phyloP scores from a whole-genome alignment of 2,797 vertebrate genomes.

The Gallirallus australis region DNA sequence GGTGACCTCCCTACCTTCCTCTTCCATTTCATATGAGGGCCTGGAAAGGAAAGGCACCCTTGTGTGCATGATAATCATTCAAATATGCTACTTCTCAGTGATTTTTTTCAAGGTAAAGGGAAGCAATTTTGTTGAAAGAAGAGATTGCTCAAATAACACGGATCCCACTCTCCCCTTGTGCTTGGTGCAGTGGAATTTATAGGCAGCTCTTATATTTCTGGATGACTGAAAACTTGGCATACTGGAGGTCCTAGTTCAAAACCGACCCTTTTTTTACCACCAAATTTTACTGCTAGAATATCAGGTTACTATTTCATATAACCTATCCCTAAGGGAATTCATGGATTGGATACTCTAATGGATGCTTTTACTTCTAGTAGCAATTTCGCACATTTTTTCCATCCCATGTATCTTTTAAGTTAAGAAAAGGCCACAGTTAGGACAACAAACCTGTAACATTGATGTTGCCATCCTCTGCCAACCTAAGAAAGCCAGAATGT shows the following conservation, averaged over 20 bases:
- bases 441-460: neutral
- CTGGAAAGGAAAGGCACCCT: conserved; percentile 7
- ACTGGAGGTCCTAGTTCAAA: neutral
- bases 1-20: conserved; percentile 5
- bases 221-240: neutral
- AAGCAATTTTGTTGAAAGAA: neutral
- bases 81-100: neutral
- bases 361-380: neutral
- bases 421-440: neutral
- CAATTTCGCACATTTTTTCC: neutral
- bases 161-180: neutral
- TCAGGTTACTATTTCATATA: neutral
- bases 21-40: neutral
- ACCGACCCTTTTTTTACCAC: neutral
- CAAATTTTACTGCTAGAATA: neutral
- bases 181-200: neutral
- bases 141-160: neutral
- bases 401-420: neutral
- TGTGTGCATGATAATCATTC: neutral
- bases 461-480: neutral
- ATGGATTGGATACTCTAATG: neutral
- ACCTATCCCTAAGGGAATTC: neutral
- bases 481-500: neutral
- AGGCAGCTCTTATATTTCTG: neutral
- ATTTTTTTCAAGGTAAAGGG: neutral